These are phyloP conservation scores for Pachycephus smyrnensis DNA, from an alignment of 2,888 invertebrate species.

Conservation along the genomic window DNA sequence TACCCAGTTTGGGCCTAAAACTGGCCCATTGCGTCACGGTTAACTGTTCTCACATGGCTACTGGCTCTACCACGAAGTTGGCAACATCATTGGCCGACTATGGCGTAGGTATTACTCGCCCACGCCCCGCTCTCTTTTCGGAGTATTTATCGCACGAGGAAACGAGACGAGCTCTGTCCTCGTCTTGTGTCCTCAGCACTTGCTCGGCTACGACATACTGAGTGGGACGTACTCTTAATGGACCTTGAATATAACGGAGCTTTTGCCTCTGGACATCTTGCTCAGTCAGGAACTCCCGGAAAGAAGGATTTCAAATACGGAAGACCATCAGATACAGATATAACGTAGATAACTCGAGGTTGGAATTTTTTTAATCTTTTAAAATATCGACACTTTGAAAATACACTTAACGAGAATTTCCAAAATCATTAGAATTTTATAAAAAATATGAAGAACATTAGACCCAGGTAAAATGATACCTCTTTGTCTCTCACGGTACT, in stretches of 20 bases:
- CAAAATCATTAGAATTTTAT: background rate
- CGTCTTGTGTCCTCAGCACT: background rate
- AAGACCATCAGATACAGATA: background rate
- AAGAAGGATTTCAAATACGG: background rate
- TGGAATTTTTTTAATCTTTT: background rate
- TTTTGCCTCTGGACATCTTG: background rate
- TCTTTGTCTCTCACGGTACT: background rate
- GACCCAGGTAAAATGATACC: background rate
- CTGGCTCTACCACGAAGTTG: constrained; percentile 25
- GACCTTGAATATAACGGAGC: background rate
- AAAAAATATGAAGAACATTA: background rate
- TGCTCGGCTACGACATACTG: background rate
- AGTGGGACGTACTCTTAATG: background rate
- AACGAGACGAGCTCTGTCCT: constrained; percentile 9
- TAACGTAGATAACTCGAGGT: background rate
- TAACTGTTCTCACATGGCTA: constrained; percentile 45
- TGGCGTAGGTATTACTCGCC: constrained; percentile 7
- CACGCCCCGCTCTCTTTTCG: constrained; percentile 33
- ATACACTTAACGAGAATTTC: background rate
- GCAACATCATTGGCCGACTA: constrained; percentile 20
- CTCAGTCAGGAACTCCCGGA: background rate
- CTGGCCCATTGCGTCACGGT: constrained; percentile 45
- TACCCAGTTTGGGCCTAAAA: constrained; percentile 18
- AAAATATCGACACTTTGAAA: background rate
- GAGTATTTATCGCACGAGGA: constrained; percentile 37